phyloP scores from a whole-genome alignment of 2,797 vertebrate species.

The Hydrocynus forskahlii region DNA sequence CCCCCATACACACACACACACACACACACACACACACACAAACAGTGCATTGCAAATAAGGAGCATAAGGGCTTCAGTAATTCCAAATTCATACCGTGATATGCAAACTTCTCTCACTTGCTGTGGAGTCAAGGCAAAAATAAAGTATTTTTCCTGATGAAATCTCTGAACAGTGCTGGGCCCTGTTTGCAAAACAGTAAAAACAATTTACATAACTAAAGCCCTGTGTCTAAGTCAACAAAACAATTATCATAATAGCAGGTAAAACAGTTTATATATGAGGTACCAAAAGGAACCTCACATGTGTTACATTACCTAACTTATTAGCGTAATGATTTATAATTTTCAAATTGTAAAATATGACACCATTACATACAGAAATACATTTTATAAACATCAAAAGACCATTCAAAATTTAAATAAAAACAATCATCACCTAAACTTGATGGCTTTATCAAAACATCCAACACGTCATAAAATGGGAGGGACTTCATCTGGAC shows the following conservation, averaged over 20 bases:
- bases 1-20: no score
- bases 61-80: neutral
- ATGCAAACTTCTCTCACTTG: constrained; percentile 98
- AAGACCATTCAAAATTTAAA: neutral
- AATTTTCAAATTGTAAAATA: no score
- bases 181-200: constrained; percentile 70
- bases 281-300: no score
- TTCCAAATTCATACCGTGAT: constrained; percentile 85
- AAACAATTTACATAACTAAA: neutral
- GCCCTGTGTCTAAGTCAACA: neutral
- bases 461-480: constrained; percentile 94
- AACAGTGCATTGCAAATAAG: neutral
- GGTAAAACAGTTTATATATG: no score
- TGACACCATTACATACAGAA: no score
- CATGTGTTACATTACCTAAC: no score
- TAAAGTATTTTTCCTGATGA: constrained; percentile 97
- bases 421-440: constrained; percentile 80
- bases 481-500: constrained; percentile 93
- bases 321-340: no score
- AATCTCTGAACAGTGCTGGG: constrained; percentile 90
- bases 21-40: no score
- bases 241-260: no score
- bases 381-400: no score
- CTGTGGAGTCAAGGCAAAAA: constrained; percentile 97
- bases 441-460: constrained; percentile 96